Evolutionary conservation across 2,888 invertebrate species (phyloP).

Genomic region (Galeruca laticollis): DNA sequence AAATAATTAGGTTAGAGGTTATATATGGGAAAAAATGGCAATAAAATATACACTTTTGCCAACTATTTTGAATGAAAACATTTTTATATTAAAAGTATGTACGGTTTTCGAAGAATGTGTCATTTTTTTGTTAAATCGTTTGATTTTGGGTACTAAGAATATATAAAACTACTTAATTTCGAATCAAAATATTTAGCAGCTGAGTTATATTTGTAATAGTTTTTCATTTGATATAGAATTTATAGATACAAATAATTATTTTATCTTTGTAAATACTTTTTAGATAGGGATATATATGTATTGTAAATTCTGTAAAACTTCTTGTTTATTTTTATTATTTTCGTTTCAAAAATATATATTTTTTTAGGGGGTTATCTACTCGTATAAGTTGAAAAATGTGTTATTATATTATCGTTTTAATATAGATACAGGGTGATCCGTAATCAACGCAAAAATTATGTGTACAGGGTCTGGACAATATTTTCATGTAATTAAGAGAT

Average conservation of each 20-base stretch:
- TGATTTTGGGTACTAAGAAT: constrained; percentile 2
- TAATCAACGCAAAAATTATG: neutral
- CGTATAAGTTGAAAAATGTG: constrained; percentile 25
- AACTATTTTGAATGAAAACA: no score
- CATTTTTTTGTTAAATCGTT: neutral
- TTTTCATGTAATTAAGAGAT: neutral
- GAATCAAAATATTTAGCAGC: constrained; percentile 25
- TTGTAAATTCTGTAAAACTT: constrained; percentile 54
- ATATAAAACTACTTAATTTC: constrained; percentile 23
- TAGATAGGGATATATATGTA: constrained; percentile 52
- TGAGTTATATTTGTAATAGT: constrained; percentile 22
- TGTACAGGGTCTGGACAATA: constrained; percentile 4
- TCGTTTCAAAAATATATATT: constrained; percentile 7
- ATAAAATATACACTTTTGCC: no score
- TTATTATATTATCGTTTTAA: neutral
- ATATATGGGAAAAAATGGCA: no score
- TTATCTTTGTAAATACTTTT: constrained; percentile 56
- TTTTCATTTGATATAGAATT: constrained; percentile 16
- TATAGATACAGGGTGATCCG: constrained; percentile 6
- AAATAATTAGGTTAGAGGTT: no score
- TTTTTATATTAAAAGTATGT: no score
- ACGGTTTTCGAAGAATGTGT: no score
- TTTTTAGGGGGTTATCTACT: constrained; percentile 33
- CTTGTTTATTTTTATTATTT: constrained; percentile 35
- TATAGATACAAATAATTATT: constrained; percentile 53